Evolutionary conservation across 1,140 invertebrate genomes (phyloP).

Genomic region (Rhagoletis pomonella): DNA sequence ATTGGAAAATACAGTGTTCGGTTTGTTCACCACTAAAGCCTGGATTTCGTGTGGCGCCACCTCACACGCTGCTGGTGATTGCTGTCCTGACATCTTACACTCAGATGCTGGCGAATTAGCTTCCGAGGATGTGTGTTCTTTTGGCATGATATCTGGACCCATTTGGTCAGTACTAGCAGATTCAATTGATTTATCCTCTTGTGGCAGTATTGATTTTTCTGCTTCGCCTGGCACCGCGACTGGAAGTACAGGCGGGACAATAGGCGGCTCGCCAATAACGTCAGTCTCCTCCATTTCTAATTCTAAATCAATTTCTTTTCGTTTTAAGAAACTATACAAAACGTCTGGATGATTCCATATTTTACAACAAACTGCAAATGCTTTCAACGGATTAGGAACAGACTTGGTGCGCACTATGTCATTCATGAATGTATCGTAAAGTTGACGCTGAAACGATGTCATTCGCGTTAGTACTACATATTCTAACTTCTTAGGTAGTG

Average conservation of each 20-base stretch:
- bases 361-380: constrained; percentile 99
- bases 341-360: constrained; percentile 99
- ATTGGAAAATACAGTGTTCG: constrained; percentile 40
- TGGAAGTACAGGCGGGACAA: neutral
- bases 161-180: neutral
- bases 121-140: neutral
- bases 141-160: neutral
- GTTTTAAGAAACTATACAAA: constrained; percentile 91
- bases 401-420: constrained; percentile 90
- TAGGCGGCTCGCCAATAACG: constrained; percentile 15
- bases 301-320: constrained; percentile 91
- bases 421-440: constrained; percentile 94
- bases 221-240: neutral
- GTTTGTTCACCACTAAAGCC: constrained; percentile 6
- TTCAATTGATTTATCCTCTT: neutral
- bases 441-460: constrained; percentile 88
- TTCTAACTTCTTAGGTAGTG: constrained; percentile 92
- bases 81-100: neutral
- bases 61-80: neutral
- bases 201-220: neutral
- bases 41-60: neutral
- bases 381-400: constrained; percentile 96
- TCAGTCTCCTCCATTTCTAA: constrained; percentile 84
- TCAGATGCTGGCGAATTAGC: neutral
- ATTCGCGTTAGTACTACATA: constrained; percentile 92